These are phyloP conservation scores for Dioctria rufipes DNA, from an alignment of 2,888 invertebrate species.

Conservation along the genomic window DNA sequence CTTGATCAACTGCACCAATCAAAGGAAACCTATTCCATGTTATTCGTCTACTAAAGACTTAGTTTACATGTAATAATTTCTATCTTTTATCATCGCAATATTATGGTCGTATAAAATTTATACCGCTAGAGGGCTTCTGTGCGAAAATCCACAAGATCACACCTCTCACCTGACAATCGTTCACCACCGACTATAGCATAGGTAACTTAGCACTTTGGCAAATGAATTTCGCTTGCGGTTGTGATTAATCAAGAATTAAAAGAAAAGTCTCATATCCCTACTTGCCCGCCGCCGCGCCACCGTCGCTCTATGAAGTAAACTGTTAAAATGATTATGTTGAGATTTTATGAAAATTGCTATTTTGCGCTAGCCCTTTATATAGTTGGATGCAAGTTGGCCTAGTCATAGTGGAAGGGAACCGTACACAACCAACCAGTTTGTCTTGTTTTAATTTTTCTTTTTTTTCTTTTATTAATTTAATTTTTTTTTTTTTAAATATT, in stretches of 20 bases:
- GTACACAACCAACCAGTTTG: background rate
- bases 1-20: no score
- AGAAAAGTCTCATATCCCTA: background rate
- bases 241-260: constrained; percentile 43
- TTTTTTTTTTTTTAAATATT: no score
- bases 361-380: constrained; percentile 13
- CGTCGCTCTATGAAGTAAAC: background rate
- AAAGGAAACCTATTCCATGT: no score
- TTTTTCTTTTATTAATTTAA: no score
- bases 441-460: background rate
- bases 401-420: background rate
- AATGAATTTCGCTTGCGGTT: constrained; percentile 29
- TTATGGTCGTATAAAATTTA: background rate
- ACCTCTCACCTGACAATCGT: constrained; percentile 24
- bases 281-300: no score
- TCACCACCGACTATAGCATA: constrained; percentile 12
- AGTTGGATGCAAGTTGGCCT: background rate
- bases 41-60: no score
- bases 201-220: background rate
- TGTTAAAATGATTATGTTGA: constrained; percentile 25
- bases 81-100: no score
- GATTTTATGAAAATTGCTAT: constrained; percentile 45
- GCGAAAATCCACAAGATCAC: constrained; percentile 37
- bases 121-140: constrained; percentile 41
- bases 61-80: no score